phyloP scores from a whole-genome alignment of 2,113 vertebrate genomes.

The Elgaria multicarinata region DNA sequence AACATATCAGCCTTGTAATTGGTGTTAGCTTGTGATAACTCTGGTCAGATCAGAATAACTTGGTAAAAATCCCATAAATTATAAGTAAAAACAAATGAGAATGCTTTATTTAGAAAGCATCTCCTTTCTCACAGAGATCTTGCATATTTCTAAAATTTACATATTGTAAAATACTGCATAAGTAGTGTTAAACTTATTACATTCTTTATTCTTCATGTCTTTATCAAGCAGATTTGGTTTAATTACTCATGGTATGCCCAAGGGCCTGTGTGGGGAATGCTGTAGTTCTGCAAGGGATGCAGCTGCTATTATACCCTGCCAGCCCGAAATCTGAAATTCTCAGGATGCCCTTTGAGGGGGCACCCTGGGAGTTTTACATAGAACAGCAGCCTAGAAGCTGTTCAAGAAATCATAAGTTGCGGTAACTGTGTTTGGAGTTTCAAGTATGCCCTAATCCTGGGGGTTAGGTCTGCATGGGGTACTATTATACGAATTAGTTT shows the following conservation, averaged over 20 bases:
- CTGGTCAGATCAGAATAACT: background rate
- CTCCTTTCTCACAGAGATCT: background rate
- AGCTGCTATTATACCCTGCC: background rate
- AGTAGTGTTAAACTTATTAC: background rate
- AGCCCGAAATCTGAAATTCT: background rate
- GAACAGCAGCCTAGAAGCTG: background rate
- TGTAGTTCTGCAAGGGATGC: background rate
- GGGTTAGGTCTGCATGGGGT: background rate
- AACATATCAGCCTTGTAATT: rapidly evolving
- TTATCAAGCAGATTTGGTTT: background rate
- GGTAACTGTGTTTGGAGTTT: background rate
- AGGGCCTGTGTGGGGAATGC: no score
- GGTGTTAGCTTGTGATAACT: background rate
- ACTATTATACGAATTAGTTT: background rate
- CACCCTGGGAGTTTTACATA: background rate
- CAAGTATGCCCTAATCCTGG: background rate
- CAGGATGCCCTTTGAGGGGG: background rate
- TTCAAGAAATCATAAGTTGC: background rate
- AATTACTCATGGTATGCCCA: background rate
- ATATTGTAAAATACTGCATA: background rate
- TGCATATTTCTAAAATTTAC: background rate
- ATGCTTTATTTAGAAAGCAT: background rate
- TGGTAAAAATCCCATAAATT: background rate
- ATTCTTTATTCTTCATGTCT: background rate
- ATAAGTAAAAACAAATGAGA: background rate